These are phyloP conservation scores for Pongo pygmaeus DNA, from an alignment of 2,113 vertebrate species.

Conservation along the genomic window DNA sequence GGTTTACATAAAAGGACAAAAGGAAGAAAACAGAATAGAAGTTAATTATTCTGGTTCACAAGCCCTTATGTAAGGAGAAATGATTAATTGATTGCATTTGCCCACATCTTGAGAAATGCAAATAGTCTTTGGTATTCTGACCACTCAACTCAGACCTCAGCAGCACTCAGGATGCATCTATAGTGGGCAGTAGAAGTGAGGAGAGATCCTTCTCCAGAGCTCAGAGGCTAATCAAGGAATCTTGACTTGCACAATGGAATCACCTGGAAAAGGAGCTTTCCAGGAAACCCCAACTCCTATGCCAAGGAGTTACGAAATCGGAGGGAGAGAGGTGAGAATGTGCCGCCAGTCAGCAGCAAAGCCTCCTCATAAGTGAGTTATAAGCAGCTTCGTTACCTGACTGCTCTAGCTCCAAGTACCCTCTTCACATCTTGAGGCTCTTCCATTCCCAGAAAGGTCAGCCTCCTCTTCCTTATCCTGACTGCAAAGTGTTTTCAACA, in stretches of 20 bases:
- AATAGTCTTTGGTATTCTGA: background rate
- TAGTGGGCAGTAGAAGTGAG: background rate
- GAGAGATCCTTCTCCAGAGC: background rate
- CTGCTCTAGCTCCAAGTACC: background rate
- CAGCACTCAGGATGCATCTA: background rate
- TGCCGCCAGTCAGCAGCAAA: rapidly evolving
- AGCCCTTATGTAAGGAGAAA: background rate
- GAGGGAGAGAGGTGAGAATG: rapidly evolving
- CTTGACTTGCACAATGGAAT: background rate
- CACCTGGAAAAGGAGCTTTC: background rate
- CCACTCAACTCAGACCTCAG: background rate
- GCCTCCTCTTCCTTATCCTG: background rate
- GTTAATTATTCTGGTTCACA: background rate
- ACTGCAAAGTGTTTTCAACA: background rate
- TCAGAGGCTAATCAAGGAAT: background rate
- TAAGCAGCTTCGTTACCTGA: background rate
- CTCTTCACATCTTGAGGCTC: background rate
- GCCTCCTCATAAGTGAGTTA: background rate
- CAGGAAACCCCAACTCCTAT: background rate
- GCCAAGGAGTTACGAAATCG: background rate
- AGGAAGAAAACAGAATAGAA: background rate
- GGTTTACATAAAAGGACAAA: background rate
- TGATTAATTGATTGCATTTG: rapidly evolving
- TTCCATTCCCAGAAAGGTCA: background rate
- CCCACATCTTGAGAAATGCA: background rate